Conservation (phyloP, 2,797 vertebrate genomes). For the Muscicapa comitata region DNA sequence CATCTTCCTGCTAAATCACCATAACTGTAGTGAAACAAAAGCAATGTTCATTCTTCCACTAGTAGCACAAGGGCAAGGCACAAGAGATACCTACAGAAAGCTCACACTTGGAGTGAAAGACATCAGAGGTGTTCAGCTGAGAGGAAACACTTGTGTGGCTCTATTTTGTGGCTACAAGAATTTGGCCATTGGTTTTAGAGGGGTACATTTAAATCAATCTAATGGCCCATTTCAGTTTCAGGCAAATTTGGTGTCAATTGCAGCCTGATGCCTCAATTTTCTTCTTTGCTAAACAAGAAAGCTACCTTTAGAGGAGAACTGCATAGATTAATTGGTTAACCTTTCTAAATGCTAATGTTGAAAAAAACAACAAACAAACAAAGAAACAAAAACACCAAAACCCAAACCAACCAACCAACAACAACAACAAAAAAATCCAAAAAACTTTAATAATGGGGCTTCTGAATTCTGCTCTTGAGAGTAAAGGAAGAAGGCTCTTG, state of each 20-base stretch:
- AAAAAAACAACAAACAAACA: neutral
- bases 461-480: neutral
- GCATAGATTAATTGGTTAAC: neutral
- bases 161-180: neutral
- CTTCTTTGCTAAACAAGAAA: neutral
- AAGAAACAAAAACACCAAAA: too few species aligned
- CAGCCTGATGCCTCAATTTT: neutral
- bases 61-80: neutral
- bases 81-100: neutral
- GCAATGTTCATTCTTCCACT: neutral
- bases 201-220: neutral
- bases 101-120: neutral
- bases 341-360: neutral
- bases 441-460: neutral
- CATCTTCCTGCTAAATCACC: neutral
- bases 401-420: too few species aligned
- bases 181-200: neutral
- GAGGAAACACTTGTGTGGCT: neutral
- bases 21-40: neutral
- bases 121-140: neutral
- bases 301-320: neutral
- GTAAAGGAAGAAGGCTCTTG: neutral
- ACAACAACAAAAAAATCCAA: neutral
- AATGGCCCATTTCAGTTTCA: neutral
- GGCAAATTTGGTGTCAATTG: neutral